Evolutionary conservation across 1,140 invertebrate species (phyloP), one percentile per base, ranked within the genome.

Genomic region (Eufriesea mexicana): DNA sequence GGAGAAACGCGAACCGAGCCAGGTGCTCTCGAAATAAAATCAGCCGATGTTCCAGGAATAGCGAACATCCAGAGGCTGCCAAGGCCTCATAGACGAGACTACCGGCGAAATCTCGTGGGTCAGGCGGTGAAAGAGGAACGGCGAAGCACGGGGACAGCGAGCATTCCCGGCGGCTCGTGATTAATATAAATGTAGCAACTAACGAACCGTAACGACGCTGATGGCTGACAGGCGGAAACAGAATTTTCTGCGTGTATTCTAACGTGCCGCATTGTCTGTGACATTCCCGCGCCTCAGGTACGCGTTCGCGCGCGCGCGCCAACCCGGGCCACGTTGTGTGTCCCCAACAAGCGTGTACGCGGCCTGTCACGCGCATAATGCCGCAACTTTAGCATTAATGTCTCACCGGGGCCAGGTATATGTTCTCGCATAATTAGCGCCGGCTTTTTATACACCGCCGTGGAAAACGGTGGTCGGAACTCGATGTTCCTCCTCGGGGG

Each of bases 401-500:
- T 90, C 84, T 91, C 90, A 84, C 86, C 84, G 79, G 67, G 67
- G 76, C 91, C 91, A 93, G 91, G 91, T 92, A 93, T 91, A 89
- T 89, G 78, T 84, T 91, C 91, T 92, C 87, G 91, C 89, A 91
- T 91, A 92, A 92, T 93, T 92, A 92, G 89, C 89, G 89, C 87
- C 86, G 84, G 81, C 83, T 90, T 76, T 73, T 86, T 84, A 86
- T 86, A 82, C 80, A 79, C 76, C 80, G 80, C 73, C 90, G 74
- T 70, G 70, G 74, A 83, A 78, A 86, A 90, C 85, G 84, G 78
- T 84, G 68, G 80, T 59, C 70, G 70, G 18, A 28, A 18, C 68
- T 28, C 51, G 51, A 20, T 8, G 64, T 8, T 23, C 16, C 49
- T 66, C 45, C 55, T 67, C 67, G 67, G 72, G 72, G 79, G 79